A percentile compares a stretch with the other conserved stretches of the same genome.
These are phyloP conservation scores for Seriola rivoliana DNA, from an alignment of 2,113 vertebrate genomes.

Conservation along the genomic window DNA sequence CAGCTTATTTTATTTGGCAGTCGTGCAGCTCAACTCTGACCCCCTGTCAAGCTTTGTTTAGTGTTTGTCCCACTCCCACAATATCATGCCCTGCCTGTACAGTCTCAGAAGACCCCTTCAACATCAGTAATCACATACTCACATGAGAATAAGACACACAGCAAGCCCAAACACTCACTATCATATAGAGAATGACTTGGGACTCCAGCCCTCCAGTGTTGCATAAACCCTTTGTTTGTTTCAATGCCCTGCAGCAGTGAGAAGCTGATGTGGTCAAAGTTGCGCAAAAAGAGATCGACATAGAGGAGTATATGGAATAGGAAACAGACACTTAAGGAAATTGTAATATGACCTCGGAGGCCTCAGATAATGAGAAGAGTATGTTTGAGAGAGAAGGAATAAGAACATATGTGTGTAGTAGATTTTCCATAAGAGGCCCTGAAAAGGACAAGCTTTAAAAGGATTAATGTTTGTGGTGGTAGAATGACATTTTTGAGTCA, in stretches of 20 bases:
- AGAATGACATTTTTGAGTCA: slow-evolving; percentile 47
- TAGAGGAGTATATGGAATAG: not conserved
- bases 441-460: not conserved
- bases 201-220: not conserved
- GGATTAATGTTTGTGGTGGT: not conserved
- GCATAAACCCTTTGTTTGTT: not conserved
- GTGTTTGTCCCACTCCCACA: slow-evolving; percentile 36
- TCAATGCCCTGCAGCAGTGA: not conserved
- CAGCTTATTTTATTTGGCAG: slow-evolving; percentile 54
- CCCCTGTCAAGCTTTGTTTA: not conserved
- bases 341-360: slow-evolving; percentile 41
- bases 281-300: not conserved
- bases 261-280: not conserved
- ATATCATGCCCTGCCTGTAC: not conserved
- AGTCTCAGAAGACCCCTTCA: slow-evolving; percentile 19
- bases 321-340: not conserved
- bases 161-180: not conserved
- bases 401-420: slow-evolving; percentile 21
- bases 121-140: not conserved
- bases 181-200: not conserved
- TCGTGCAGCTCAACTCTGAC: slow-evolving; percentile 34
- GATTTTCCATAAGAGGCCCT: not conserved
- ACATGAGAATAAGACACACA: slow-evolving; percentile 4
- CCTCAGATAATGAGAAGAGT: not conserved
- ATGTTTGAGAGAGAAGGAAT: slow-evolving; percentile 9